Evolutionary conservation across 2,113 vertebrate species (phyloP), one percentile per base, ranked within the genome.

Genomic region (Nannospalax galili): DNA sequence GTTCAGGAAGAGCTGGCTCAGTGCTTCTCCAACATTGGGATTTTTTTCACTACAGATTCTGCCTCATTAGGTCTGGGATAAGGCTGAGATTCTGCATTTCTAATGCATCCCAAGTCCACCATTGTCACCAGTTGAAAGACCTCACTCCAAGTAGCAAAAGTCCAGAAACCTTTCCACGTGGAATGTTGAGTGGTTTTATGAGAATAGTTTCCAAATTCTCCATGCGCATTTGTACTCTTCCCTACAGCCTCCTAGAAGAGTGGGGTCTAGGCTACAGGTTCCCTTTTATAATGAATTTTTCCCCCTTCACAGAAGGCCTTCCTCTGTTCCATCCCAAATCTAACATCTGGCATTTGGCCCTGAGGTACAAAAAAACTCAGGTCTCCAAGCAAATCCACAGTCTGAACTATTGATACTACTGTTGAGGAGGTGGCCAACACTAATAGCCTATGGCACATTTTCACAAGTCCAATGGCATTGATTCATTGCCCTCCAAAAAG

Each of bases 391-490:
- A 89, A 91, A 94, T 24, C 3, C 30, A 74, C 35, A 67, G 20
- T 75, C 81, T 64, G 60, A 94, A 91, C 73, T 48, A 84, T 22
- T 79, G 35, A 3, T 35, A 15, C 73, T 94, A 73, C 74, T 90
- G 77, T 88, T 92, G 45, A 91, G 48, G 78, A 91, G 86, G 65
- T 86, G 32, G 85, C 22, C 92, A 48, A 88, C 40, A 58, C 48
- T 72, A 72, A 88, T 80, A 84, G 90, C 73, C 62, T 26, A 42
- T 77, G 56, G 64, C 77, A 95, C 88, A 90, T 77, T 95, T 93
- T 88, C 67, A 85, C 81, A 95, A 78, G 52, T 90, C 88, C 90
- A 37, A 80, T 69, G 62, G 7, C 69, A 77, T 88, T 88, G 56
- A 92, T 67, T 93, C 77, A 42, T 60, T 60, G 62, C 64, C 89